Evolutionary conservation across 2,888 invertebrate genomes (phyloP).

Genomic region (Tolmerus cingulatus): DNA sequence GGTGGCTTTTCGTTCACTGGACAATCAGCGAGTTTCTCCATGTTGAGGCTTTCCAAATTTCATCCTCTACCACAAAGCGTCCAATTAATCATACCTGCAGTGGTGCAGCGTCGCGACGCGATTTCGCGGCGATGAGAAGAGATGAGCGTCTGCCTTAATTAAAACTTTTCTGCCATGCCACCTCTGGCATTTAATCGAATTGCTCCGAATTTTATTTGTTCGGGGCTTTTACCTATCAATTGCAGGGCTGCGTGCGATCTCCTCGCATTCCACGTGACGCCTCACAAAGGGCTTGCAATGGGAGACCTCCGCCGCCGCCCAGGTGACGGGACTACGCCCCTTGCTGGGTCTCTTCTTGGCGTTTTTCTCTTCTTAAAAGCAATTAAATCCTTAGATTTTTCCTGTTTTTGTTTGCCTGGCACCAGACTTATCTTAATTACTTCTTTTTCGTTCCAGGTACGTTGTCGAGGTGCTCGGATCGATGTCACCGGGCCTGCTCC

Average conservation of each 20-base stretch:
- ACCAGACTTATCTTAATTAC: not conserved
- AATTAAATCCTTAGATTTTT: not conserved
- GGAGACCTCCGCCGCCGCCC: not conserved
- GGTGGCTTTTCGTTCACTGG: not conserved
- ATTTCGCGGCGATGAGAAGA: too few species aligned
- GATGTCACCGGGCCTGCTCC: not conserved
- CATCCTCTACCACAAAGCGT: not conserved
- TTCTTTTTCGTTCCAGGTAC: not conserved
- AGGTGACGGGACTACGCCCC: not conserved
- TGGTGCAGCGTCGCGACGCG: not conserved
- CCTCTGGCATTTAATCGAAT: slow-evolving; percentile 23
- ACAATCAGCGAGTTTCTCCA: not conserved
- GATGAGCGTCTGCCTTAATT: not conserved
- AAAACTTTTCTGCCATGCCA: slow-evolving; percentile 17
- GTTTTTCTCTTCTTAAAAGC: not conserved
- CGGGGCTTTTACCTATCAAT: not conserved
- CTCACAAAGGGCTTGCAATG: not conserved
- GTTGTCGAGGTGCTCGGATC: not conserved
- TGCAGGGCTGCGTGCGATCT: not conserved
- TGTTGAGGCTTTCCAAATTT: not conserved
- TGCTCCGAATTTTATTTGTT: not conserved
- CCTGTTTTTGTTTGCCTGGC: not conserved
- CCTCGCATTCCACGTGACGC: not conserved
- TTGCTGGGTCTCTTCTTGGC: not conserved
- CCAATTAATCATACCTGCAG: not conserved